Conservation (phyloP, 2,113 vertebrate genomes). For the Emydura subglobosa region DNA sequence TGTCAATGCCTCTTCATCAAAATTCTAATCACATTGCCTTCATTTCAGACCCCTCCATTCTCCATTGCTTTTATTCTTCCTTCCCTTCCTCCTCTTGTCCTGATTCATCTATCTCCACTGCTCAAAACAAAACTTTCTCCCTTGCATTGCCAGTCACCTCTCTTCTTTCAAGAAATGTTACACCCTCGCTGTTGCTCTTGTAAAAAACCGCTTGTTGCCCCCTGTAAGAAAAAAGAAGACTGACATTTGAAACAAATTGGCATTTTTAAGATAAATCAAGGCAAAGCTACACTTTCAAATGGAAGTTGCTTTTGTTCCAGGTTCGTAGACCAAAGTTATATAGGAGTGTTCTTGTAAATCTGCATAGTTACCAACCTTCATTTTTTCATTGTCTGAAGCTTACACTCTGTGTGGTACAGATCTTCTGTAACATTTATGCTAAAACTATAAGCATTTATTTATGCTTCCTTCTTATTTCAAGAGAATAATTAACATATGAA, state of each 20-base stretch:
- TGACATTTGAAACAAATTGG: constrained; percentile 7
- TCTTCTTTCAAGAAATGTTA: constrained; percentile 12
- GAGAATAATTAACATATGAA: constrained; percentile 32
- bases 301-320: not conserved
- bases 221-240: not conserved
- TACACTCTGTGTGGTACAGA: constrained; percentile 7
- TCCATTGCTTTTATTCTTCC: constrained; percentile 50
- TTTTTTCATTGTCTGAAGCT: constrained; percentile 1
- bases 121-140: constrained; percentile 38
- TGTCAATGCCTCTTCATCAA: constrained; percentile 82
- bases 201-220: constrained; percentile 7
- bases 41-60: constrained; percentile 69
- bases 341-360: not conserved
- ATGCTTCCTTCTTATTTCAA: constrained; percentile 40
- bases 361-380: not conserved
- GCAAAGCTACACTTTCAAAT: constrained; percentile 24
- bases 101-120: constrained; percentile 59
- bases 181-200: not conserved
- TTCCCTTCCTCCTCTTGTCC: constrained; percentile 13
- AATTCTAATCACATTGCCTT: constrained; percentile 82
- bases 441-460: constrained; percentile 18
- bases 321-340: not conserved
- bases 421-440: constrained; percentile 8
- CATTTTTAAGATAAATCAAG: constrained; percentile 39
- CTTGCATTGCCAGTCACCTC: constrained; percentile 13